Evolutionary conservation across 2,113 vertebrate species (phyloP).

Genomic region (Sterna hirundo): DNA sequence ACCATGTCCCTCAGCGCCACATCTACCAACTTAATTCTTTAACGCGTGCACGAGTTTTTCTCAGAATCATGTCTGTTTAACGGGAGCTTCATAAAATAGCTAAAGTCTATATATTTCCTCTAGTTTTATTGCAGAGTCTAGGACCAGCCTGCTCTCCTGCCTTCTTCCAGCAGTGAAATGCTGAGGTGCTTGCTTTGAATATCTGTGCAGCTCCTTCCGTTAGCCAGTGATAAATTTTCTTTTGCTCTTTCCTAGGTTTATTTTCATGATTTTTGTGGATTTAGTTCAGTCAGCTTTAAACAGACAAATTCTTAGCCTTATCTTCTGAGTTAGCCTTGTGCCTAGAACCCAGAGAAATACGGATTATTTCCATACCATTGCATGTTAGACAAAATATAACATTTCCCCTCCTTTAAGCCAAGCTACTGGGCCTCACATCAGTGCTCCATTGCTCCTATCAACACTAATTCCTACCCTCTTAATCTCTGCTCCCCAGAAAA

Average conservation of each 20-base stretch:
- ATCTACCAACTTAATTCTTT: background rate
- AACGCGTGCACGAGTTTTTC: background rate
- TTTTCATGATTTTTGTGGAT: background rate
- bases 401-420: background rate
- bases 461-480: background rate
- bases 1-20: too few species aligned
- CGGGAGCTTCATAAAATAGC: background rate
- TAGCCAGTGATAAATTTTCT: background rate
- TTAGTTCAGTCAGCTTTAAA: background rate
- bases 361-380: background rate
- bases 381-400: constrained; percentile 4
- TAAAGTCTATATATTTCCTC: background rate
- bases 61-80: background rate
- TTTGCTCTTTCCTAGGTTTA: background rate
- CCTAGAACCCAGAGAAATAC: background rate
- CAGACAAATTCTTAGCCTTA: background rate
- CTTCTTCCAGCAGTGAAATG: background rate
- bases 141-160: background rate
- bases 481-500: background rate
- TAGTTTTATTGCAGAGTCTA: background rate
- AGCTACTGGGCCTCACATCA: background rate
- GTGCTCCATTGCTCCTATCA: background rate
- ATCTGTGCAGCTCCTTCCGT: background rate
- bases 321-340: background rate
- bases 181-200: background rate